Evolutionary conservation across 2,888 invertebrate species (phyloP), one percentile per base, ranked within the genome.

Genomic region (Lepas anatifera): DNA sequence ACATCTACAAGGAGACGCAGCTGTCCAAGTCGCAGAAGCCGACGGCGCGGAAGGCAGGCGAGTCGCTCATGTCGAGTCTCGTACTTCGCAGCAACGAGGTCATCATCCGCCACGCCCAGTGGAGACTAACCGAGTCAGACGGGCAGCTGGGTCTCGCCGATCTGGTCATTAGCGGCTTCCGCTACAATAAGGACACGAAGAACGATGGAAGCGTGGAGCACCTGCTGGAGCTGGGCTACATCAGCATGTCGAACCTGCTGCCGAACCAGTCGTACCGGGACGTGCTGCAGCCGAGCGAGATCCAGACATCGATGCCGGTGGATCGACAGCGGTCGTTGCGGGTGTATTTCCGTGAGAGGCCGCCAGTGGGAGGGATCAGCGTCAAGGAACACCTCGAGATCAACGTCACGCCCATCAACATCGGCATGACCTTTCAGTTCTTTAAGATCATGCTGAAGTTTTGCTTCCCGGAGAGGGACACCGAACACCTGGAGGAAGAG

Each of bases 331-430:
- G 95, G 77, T 93, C 96, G 29, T 81, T 99, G 74, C 85, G 98
- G 73, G 90, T 99, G 67, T 94, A 96, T 81, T 97, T 98, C 76
- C 85, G 96, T 72, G 98, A 98, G 81, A 89, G 92, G 75, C 93
- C 95, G 66, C 96, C 95, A 0, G 98, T 98, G 10, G 97, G 96
- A n/a, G 99, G 99, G 3, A 99, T 99, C 75, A 92, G 95, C 0
- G 95, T 99, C 22, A 99, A 98, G 80, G 98, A 99, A 78, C 96
- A 97, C 81, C 96, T 99, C 80, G 99, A 99, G 83, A 95, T 98
- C 74, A 97, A 97, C 81, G 90, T 98, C 63, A 93, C 95, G 22
- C 97, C 98, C 13, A 86, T 98, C 72, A 89, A 90, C 1, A 92
- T 93, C 77, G 89, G 92, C 87, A 77, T 97, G 70, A 97, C 96